Percentiles rank a stretch among this genome's conserved stretches.
phyloP scores from a whole-genome alignment of 2,113 vertebrate species.

The Phaethornis superciliosus region DNA sequence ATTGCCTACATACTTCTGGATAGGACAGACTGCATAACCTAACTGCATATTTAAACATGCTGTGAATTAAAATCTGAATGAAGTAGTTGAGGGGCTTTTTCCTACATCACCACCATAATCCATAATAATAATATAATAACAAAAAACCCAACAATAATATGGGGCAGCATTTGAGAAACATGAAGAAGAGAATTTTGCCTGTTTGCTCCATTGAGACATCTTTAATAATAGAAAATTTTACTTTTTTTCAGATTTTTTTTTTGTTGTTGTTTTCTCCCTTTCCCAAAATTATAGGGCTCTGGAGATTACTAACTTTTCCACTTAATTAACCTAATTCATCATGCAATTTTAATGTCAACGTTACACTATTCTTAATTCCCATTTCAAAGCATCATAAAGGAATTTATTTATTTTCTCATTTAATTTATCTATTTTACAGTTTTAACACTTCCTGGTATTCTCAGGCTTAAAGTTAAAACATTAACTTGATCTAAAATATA shows the following conservation, averaged over 20 bases:
- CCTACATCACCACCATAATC: background rate
- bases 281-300: slow-evolving; percentile 16
- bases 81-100: background rate
- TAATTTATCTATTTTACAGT: background rate
- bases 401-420: slow-evolving; percentile 37
- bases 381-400: slow-evolving; percentile 25
- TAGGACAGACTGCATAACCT: background rate
- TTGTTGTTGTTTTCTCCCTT: background rate
- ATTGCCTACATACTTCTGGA: background rate
- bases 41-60: background rate
- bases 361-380: slow-evolving; percentile 38
- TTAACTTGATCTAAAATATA: background rate
- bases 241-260: background rate
- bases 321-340: slow-evolving; percentile 68
- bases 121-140: background rate
- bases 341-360: slow-evolving; percentile 51
- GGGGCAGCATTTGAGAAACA: background rate
- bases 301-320: slow-evolving; percentile 50
- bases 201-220: background rate
- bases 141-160: background rate
- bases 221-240: background rate
- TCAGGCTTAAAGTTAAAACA: background rate
- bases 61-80: background rate
- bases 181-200: background rate
- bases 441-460: slow-evolving; percentile 1